phyloP scores from a whole-genome alignment of 2,888 invertebrate genomes.

The Caenorhabditis virilis region DNA sequence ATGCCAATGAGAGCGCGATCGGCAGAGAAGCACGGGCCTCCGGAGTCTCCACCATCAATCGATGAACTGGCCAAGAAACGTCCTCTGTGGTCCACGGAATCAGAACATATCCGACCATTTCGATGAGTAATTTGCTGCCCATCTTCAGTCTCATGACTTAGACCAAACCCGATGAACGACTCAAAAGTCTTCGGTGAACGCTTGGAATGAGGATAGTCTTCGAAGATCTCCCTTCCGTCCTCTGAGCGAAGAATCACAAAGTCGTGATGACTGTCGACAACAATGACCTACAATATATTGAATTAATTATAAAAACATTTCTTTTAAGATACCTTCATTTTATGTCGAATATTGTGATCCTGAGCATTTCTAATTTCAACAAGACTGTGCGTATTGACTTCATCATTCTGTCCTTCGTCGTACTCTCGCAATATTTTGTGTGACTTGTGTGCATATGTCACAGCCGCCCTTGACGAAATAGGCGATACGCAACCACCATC shows the following conservation, averaged over 20 bases:
- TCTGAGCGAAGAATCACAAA: conserved; percentile 7
- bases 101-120: conserved; percentile 11
- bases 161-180: conserved; percentile 12
- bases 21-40: conserved; percentile 11
- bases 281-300: conserved; percentile 18
- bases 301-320: conserved; percentile 16
- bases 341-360: conserved; percentile 3
- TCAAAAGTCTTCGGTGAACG: conserved; percentile 5
- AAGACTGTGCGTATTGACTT: conserved; percentile 7
- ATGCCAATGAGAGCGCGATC: conserved; percentile 13
- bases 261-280: conserved; percentile 9
- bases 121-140: conserved; percentile 15
- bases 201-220: conserved; percentile 6
- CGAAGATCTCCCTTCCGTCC: conserved; percentile 9
- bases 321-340: conserved; percentile 15
- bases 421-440: conserved; percentile 7
- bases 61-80: conserved; percentile 13
- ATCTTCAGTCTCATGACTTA: conserved; percentile 8
- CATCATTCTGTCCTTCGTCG: conserved; percentile 9
- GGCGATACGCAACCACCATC: conserved; percentile 9
- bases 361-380: conserved; percentile 9
- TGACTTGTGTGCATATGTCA: conserved; percentile 11
- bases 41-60: conserved; percentile 13
- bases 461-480: conserved; percentile 8
- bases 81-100: conserved; percentile 7